Evolutionary conservation across 1,140 invertebrate genomes (phyloP), one percentile per base, ranked within the genome.

Genomic region (Drosophila lini): DNA sequence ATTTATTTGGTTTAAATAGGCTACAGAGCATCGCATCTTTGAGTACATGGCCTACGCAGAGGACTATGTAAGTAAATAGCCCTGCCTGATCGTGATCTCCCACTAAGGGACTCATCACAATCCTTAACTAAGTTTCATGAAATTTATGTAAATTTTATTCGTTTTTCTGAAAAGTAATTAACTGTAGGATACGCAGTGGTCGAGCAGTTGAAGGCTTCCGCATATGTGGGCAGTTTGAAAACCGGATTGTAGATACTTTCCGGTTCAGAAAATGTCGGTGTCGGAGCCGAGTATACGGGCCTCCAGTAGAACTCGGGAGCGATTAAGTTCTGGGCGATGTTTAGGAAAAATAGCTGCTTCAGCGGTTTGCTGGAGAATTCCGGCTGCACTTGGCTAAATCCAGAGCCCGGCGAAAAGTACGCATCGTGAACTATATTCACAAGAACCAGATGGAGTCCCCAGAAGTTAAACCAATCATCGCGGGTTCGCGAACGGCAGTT

Each of bases 381-480:
- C 2, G 44, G 42, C 10, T 48, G 58, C 13, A 6, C 32, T 11
- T 60, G 42, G 15, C 45, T 22, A 1, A 60, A 60, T 8, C 19
- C 42, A 11, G 58, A 60, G 15, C 3, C 31, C 8, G 31, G 16
- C 1, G 31, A 60, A 4, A 48, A 60, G 57, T 50, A 19, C 3
- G 42, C 57, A 16, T 48, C 57, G 16, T 60, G 57, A 5, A 60
- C 31, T 3, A 60, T 3, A 16, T 60, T 60, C 6, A 60, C 0
- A 0, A 60, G 11, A 11, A 34, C 19, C 13, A 44, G 9, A 22
- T 58, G 56, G 4, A 16, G 8, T 48, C 41, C 28, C n/a, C 56
- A 31, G 0, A 7, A 45, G 11, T 22, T 19, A 3, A 3, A 3
- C 2, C 16, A 3, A 31, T 45, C 28, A 19, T 11, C 11, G 15